These are phyloP conservation scores for Paedocypris micromegethes DNA, from an alignment of 2,797 vertebrate genomes.

Conservation along the genomic window DNA sequence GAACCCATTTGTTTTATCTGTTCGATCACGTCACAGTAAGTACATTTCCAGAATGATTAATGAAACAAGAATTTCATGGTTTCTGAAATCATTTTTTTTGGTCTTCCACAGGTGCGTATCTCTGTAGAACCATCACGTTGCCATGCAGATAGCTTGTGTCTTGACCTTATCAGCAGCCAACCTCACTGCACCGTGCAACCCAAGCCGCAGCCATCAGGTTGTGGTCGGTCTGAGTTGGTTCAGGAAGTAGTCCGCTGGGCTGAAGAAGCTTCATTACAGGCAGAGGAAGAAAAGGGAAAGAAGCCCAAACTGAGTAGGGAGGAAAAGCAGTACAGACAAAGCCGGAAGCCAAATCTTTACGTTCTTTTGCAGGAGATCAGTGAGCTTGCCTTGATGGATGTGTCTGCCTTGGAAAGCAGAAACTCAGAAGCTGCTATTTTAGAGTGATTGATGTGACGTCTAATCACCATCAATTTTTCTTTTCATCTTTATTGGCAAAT, in stretches of 20 bases:
- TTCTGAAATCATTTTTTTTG: not conserved
- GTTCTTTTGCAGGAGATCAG: constrained; percentile 83
- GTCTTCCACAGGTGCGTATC: constrained; percentile 74
- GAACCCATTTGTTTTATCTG: constrained; percentile 74
- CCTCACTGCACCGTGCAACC: constrained; percentile 46
- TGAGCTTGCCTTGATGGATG: constrained; percentile 79
- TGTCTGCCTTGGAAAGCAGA: constrained; percentile 27
- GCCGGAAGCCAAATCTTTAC: constrained; percentile 78
- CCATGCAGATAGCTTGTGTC: constrained; percentile 73
- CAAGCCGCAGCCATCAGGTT: constrained; percentile 31
- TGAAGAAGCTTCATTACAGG: constrained; percentile 73
- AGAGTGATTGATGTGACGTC: too few species aligned
- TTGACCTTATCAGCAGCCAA: constrained; percentile 76
- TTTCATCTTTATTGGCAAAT: too few species aligned
- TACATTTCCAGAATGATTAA: constrained; percentile 27
- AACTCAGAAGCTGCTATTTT: not conserved
- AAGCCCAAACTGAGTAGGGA: constrained; percentile 64
- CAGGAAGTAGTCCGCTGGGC: constrained; percentile 80
- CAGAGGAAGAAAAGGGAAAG: constrained; percentile 62
- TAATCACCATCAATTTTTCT: too few species aligned
- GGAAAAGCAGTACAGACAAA: constrained; percentile 79
- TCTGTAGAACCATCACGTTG: constrained; percentile 70
- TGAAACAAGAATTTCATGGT: not conserved
- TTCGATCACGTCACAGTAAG: constrained; percentile 90
- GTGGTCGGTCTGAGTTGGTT: constrained; percentile 66